Percentiles rank a stretch among this genome's conserved stretches.
Conservation (phyloP, 2,113 vertebrate species). For the Corydoras maculifer region DNA sequence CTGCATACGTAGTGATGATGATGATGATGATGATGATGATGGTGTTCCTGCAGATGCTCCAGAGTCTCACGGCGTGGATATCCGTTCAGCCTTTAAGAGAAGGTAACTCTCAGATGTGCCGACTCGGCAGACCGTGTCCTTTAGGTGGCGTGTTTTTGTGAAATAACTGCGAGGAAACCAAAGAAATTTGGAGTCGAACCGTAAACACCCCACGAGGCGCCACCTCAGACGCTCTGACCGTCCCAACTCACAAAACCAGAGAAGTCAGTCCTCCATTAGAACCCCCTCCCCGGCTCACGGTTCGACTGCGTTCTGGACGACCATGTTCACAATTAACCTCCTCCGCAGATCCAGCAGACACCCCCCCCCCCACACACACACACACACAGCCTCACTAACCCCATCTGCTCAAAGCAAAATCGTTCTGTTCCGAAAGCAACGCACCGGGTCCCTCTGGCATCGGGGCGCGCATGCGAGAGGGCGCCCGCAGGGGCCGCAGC, state of each 20-base stretch:
- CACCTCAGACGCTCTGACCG: background rate
- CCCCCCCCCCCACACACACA: conserved; percentile 15
- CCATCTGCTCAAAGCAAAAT: conserved; percentile 52
- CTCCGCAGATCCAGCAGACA: conserved; percentile 3
- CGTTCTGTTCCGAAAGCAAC: conserved; percentile 60
- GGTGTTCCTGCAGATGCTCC: conserved; percentile 73
- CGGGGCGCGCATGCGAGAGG: conserved; percentile 43
- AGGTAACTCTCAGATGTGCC: conserved; percentile 74
- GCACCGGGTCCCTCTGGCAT: conserved; percentile 53
- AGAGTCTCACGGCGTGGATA: conserved; percentile 81
- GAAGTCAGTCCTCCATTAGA: conserved; percentile 11
- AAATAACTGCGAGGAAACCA: background rate
- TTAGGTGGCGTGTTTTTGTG: background rate
- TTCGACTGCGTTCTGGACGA: conserved; percentile 40
- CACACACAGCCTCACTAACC: conserved; percentile 27
- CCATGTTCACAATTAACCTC: conserved; percentile 50
- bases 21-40: conserved; percentile 21
- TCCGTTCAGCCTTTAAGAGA: conserved; percentile 98
- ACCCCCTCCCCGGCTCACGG: conserved; percentile 42
- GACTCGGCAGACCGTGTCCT: background rate
- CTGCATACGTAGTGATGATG: too few relatives aligned
- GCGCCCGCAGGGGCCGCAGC: conserved; percentile 37
- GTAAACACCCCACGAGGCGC: too few relatives aligned
- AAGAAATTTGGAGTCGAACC: background rate
- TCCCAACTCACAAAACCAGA: conserved; percentile 2